Percentiles rank a stretch among this genome's conserved stretches.
Evolutionary conservation across 2,888 invertebrate species (phyloP).

Genomic region (Lissocephala sabroskyi): DNA sequence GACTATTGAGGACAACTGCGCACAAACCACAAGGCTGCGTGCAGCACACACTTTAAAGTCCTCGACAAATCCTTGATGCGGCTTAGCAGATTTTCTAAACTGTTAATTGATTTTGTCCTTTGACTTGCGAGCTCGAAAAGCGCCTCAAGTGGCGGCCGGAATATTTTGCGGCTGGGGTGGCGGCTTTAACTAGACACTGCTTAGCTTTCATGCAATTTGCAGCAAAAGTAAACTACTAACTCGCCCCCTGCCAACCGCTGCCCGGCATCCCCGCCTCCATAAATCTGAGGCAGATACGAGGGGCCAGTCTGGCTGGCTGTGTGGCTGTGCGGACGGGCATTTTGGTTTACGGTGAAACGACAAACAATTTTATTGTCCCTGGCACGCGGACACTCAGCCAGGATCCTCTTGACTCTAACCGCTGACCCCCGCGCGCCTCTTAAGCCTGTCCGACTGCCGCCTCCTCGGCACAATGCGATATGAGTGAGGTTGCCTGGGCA

Average conservation of each 20-base stretch:
- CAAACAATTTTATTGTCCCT: slow-evolving; percentile 62
- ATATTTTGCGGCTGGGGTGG: slow-evolving; percentile 53
- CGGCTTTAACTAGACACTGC: slow-evolving; percentile 62
- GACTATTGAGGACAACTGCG: slow-evolving; percentile 18
- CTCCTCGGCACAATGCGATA: slow-evolving; percentile 36
- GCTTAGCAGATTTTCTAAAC: slow-evolving; percentile 23
- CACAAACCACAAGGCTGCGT: slow-evolving; percentile 1
- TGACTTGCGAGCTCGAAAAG: slow-evolving; percentile 13
- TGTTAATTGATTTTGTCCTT: slow-evolving; percentile 56
- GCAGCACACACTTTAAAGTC: background rate
- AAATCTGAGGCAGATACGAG: slow-evolving; percentile 41
- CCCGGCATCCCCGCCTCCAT: slow-evolving; percentile 21
- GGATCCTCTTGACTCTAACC: no score
- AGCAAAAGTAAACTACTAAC: slow-evolving; percentile 59
- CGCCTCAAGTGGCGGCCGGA: slow-evolving; percentile 4
- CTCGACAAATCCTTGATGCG: no score
- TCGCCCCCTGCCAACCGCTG: slow-evolving; percentile 17
- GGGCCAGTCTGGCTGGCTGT: background rate
- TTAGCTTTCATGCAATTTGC: slow-evolving; percentile 61
- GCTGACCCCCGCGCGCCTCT: no score
- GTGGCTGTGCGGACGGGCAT: slow-evolving; percentile 20
- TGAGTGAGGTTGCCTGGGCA: slow-evolving; percentile 60
- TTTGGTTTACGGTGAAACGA: slow-evolving; percentile 51
- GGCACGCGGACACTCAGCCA: background rate
- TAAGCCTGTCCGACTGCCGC: no score